Conservation (phyloP, 2,113 vertebrate genomes). For the Phalacrocorax pelagicus region DNA sequence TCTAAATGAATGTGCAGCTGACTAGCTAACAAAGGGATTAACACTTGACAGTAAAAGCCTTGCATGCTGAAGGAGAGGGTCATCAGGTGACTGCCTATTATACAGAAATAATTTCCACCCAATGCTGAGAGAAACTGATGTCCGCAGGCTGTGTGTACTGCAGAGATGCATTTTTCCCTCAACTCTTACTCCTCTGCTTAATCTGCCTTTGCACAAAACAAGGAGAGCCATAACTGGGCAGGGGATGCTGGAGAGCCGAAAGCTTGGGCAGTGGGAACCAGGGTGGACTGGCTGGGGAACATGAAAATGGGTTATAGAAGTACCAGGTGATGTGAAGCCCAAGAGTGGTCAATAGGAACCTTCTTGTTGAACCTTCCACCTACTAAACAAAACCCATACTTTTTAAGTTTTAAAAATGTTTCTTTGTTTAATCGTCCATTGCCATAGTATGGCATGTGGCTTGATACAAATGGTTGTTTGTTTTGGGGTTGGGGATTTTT, state of each 20-base stretch:
- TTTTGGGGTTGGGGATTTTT: background rate
- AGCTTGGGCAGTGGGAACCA: rapidly evolving
- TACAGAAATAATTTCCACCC: constrained; percentile 13
- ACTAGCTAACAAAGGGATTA: constrained; percentile 51
- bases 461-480: background rate
- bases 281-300: rapidly evolving
- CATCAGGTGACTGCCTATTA: background rate
- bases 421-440: background rate
- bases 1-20: constrained; percentile 44
- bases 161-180: background rate
- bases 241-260: background rate
- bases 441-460: background rate
- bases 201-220: background rate
- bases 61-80: background rate
- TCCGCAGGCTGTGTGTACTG: background rate
- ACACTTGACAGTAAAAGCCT: background rate
- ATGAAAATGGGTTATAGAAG: background rate
- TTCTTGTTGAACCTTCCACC: background rate
- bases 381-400: background rate
- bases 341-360: background rate
- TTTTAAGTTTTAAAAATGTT: background rate
- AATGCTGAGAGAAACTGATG: background rate
- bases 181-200: background rate
- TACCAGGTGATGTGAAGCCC: background rate
- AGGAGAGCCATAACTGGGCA: background rate